Conservation (phyloP, 2,888 invertebrate genomes). For the Fabriciana adippe region DNA sequence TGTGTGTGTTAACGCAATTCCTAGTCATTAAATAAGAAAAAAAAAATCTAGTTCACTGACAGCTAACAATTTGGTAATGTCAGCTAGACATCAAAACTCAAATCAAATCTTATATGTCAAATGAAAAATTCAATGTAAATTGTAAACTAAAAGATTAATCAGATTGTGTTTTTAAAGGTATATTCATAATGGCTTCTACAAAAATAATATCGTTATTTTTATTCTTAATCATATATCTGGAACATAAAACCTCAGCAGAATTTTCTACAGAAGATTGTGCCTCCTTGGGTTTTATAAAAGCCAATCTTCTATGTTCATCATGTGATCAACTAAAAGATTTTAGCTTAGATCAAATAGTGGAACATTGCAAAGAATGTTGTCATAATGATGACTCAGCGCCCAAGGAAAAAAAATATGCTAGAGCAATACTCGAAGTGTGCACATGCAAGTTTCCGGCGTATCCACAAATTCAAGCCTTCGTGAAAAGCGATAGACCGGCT, state of each 20-base stretch:
- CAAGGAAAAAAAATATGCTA: slow-evolving; percentile 90
- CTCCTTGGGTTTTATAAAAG: slow-evolving; percentile 91
- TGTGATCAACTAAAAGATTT: slow-evolving; percentile 93
- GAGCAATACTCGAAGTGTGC: slow-evolving; percentile 96
- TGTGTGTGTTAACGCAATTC: too few species aligned
- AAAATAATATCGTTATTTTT: slow-evolving; percentile 26
- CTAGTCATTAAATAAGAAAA: too few species aligned
- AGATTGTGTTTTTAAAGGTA: neutral
- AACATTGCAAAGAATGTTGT: slow-evolving; percentile 90
- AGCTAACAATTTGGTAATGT: too few species aligned
- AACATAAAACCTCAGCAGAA: slow-evolving; percentile 64
- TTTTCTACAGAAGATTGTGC: slow-evolving; percentile 92
- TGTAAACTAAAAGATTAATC: neutral
- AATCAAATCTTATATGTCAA: neutral
- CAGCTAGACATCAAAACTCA: too few species aligned
- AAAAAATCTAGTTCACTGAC: too few species aligned
- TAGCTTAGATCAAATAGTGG: slow-evolving; percentile 85
- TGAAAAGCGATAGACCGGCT: slow-evolving; percentile 94
- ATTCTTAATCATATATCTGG: slow-evolving; percentile 17
- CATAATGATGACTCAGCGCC: slow-evolving; percentile 86
- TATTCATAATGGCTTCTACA: slow-evolving; percentile 18
- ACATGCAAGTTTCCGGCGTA: slow-evolving; percentile 99
- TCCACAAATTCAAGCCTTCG: slow-evolving; percentile 99
- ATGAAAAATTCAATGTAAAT: neutral
- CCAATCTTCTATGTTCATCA: slow-evolving; percentile 92